A percentile compares a stretch with the other conserved stretches of the same genome.
Evolutionary conservation across 2,888 invertebrate species (phyloP).

Genomic region (Ecliptopera silaceata): DNA sequence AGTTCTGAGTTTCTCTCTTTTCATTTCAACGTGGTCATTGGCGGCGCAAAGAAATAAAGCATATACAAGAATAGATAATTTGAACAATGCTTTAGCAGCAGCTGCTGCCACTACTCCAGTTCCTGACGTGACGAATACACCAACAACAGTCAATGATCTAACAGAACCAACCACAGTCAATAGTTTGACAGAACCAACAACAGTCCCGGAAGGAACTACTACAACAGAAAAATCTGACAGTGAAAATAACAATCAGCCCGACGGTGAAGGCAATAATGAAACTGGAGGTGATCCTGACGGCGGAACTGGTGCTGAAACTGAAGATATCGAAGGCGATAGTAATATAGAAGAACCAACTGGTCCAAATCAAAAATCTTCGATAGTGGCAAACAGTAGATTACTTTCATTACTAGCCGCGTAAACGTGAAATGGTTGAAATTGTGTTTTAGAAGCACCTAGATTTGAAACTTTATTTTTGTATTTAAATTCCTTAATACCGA

Average conservation of each 20-base stretch:
- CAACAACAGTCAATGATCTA: neutral
- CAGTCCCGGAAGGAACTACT: neutral
- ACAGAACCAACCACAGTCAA: neutral
- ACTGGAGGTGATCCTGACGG: neutral
- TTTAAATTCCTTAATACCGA: too few relatives aligned
- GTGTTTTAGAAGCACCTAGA: too few relatives aligned
- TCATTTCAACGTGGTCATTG: slow-evolving; percentile 65
- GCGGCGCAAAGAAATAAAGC: slow-evolving; percentile 63
- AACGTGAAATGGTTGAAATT: neutral
- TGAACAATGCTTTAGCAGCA: slow-evolving; percentile 14
- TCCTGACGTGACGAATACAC: neutral
- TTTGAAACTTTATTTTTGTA: too few relatives aligned
- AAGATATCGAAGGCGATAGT: neutral
- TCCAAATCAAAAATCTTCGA: neutral
- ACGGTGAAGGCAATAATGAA: too few relatives aligned
- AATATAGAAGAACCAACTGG: neutral
- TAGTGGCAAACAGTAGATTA: slow-evolving; percentile 13
- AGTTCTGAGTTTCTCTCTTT: slow-evolving; percentile 62
- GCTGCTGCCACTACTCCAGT: neutral
- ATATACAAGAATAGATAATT: slow-evolving; percentile 43
- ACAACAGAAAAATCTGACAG: neutral
- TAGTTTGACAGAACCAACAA: neutral
- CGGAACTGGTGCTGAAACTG: neutral
- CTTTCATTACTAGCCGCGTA: slow-evolving; percentile 11
- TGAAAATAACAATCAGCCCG: too few relatives aligned